Conservation (phyloP, 2,888 invertebrate species). For the Pterostichus niger region DNA sequence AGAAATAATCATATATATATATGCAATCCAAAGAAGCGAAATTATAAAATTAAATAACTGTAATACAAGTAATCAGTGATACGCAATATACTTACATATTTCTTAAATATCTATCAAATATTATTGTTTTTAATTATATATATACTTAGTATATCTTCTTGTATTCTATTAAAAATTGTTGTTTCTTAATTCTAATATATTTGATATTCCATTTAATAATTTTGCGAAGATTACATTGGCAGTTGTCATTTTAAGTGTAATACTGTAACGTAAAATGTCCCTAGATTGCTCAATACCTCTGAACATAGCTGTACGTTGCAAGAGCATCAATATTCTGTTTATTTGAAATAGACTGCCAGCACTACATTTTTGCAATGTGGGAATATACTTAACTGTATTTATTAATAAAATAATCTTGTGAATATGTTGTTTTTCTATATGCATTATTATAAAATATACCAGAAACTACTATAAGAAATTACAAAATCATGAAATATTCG, state of each 20-base stretch:
- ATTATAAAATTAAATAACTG: conserved; percentile 48
- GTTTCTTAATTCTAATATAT: conserved; percentile 45
- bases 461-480: no score
- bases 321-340: background rate
- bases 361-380: background rate
- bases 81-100: conserved; percentile 50
- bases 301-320: background rate
- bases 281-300: conserved; percentile 11
- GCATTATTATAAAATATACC: no score
- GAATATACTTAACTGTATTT: background rate
- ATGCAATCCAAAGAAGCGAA: conserved; percentile 21
- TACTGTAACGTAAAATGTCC: conserved; percentile 55
- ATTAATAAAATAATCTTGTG: no score
- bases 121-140: conserved; percentile 20
- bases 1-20: background rate
- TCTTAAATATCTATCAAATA: conserved; percentile 39
- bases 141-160: conserved; percentile 41
- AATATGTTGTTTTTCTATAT: no score
- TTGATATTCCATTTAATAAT: conserved; percentile 40
- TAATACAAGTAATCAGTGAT: conserved; percentile 1
- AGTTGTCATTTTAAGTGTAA: conserved; percentile 55
- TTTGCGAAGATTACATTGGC: conserved; percentile 54
- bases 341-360: background rate
- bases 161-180: conserved; percentile 28
- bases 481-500: background rate